Base-by-base conservation (phyloP, 2,888 invertebrate genomes). In the Pantelozetes paolii region DNA sequence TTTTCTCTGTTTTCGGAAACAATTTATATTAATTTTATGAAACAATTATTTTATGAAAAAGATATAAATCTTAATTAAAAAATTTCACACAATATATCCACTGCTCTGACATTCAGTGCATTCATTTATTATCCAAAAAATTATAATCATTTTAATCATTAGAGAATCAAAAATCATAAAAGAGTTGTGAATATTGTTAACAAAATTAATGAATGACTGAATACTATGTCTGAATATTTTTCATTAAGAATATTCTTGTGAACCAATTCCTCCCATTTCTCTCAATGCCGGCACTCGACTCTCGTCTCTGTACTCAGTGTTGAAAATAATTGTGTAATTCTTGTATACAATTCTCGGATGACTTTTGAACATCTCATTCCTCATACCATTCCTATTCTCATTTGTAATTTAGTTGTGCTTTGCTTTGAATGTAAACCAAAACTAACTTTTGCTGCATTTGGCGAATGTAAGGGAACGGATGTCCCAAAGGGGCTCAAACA, bases 371-470 rank as follows among this genome's bases (percentile, higher is more conserved):
- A 54, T 23, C 54, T 54, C 54, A n/a, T 26, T 6, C 9, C 54
- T 54, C 54, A 54, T 54, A 18, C 54, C 54, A 54, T 26, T 62
- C 62, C 62, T 62, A 36, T 62, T 62, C 62, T 62, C 32, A 62
- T 32, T 36, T 62, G 62, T 62, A 62, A 62, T 62, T 62, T 62
- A 32, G 32, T 62, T 62, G 6, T 30, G 23, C 50, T 59, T 20
- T 23, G 26, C 54, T 36, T 32, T 36, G 62, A 62, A 30, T 30
- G n/a, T 32, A 62, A 62, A 62, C 62, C 36, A 28, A 23, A 36
- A 5, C 26, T 62, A 28, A n/a, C 62, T 62, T 62, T 62, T 23
- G 26, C 26, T n/a, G 54, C 1, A 45, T 15, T 45, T 36, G 5
- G 9, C 36, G 15, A 54, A 26, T 54, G 26, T 9, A 54, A 54